These are phyloP conservation scores for Myiothlypis coronata DNA, from an alignment of 2,797 vertebrate species.

Conservation along the genomic window DNA sequence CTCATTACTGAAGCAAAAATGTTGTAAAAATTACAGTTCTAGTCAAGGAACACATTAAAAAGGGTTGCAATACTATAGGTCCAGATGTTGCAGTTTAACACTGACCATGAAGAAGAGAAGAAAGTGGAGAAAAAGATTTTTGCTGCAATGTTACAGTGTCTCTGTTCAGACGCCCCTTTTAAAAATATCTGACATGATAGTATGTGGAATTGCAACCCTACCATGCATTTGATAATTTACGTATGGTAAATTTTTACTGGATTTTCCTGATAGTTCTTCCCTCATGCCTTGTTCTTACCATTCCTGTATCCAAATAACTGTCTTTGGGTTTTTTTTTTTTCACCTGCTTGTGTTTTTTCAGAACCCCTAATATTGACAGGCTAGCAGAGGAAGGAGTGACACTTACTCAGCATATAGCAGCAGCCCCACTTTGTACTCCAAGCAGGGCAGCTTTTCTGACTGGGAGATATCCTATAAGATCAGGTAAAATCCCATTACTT, in stretches of 20 bases:
- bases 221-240: background rate
- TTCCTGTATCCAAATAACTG: background rate
- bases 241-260: background rate
- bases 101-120: background rate
- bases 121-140: background rate
- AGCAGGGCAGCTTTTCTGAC: slow-evolving; percentile 79
- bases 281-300: background rate
- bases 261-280: background rate
- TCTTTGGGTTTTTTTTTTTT: background rate
- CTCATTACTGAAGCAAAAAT: background rate
- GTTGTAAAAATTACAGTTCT: background rate
- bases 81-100: background rate
- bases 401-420: slow-evolving; percentile 77
- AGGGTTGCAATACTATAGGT: background rate
- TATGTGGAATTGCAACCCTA: background rate
- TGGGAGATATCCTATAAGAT: slow-evolving; percentile 76
- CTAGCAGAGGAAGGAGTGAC: slow-evolving; percentile 69
- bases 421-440: slow-evolving; percentile 75
- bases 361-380: slow-evolving; percentile 79
- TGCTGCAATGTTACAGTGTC: background rate
- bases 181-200: background rate
- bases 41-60: background rate
- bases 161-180: background rate
- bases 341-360: slow-evolving; percentile 2
- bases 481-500: slow-evolving; percentile 58